Percentiles rank a stretch among this genome's conserved stretches.
phyloP scores from a whole-genome alignment of 2,797 vertebrate genomes.

The Protosalanx chinensis region DNA sequence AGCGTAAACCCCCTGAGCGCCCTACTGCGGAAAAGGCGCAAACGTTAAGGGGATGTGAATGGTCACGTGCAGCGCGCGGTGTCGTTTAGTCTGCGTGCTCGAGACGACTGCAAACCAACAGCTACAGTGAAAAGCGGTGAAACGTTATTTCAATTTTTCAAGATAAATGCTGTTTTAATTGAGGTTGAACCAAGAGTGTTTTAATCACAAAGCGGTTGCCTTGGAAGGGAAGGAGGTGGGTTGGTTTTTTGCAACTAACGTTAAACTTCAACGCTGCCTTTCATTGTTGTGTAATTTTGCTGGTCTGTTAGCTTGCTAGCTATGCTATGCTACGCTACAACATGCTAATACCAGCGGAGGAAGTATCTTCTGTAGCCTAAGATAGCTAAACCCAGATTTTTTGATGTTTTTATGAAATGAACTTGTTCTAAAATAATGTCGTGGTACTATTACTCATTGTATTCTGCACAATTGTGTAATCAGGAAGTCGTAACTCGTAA shows the following conservation, averaged over 20 bases:
- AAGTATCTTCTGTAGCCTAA: too few species aligned
- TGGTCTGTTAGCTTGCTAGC: slow-evolving; percentile 41
- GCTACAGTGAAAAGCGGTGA: slow-evolving; percentile 13
- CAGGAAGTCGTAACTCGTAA: too few species aligned
- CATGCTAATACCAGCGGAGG: too few species aligned
- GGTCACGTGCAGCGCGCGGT: slow-evolving; percentile 53
- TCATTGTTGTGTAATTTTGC: neutral
- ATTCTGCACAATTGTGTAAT: too few species aligned
- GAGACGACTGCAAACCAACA: slow-evolving; percentile 16
- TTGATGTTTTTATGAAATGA: too few species aligned
- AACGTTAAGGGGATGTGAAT: slow-evolving; percentile 39
- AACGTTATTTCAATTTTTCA: neutral
- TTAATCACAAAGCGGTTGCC: slow-evolving; percentile 13
- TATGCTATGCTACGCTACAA: too few species aligned
- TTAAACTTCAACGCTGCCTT: neutral
- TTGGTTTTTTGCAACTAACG: neutral
- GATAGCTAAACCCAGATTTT: too few species aligned
- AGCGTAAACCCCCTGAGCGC: slow-evolving; percentile 10
- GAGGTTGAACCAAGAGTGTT: neutral
- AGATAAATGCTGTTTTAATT: slow-evolving; percentile 51
- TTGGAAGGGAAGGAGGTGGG: slow-evolving; percentile 38
- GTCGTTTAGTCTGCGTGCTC: slow-evolving; percentile 49
- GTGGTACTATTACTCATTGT: too few species aligned
- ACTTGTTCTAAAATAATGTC: too few species aligned
- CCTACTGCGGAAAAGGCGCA: slow-evolving; percentile 21